A percentile compares a stretch with the other conserved stretches of the same genome.
Conservation (phyloP, 1,140 invertebrate species). For the Drosophila takahashii region DNA sequence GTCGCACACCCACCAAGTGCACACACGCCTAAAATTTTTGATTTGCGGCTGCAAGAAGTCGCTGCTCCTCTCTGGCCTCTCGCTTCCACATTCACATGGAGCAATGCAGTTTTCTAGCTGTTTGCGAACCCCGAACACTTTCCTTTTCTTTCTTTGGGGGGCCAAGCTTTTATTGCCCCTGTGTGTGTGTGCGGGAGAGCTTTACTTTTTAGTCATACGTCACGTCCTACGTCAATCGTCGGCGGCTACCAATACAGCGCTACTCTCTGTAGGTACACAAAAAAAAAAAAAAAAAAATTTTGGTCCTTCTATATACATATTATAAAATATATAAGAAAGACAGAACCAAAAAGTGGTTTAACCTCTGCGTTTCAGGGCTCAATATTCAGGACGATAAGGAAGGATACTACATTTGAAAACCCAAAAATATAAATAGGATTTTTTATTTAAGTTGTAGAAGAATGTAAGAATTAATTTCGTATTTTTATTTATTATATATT, state of each 20-base stretch:
- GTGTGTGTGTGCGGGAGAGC: slow-evolving; percentile 38
- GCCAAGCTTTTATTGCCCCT: slow-evolving; percentile 10
- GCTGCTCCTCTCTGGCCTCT: slow-evolving; percentile 12
- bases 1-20: slow-evolving; percentile 27
- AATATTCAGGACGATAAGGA: no score
- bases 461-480: no score
- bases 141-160: slow-evolving; percentile 35
- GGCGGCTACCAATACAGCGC: slow-evolving; percentile 48
- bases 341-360: no score
- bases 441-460: no score
- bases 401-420: no score
- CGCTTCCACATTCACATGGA: slow-evolving; percentile 28
- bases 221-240: slow-evolving; percentile 78
- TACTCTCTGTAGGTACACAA: slow-evolving; percentile 1
- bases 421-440: no score
- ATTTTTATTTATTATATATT: not conserved
- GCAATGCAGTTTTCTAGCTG: slow-evolving; percentile 59
- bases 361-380: no score
- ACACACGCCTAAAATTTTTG: slow-evolving; percentile 21
- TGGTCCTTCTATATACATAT: no score
- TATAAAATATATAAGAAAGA: no score
- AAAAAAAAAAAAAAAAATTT: no score
- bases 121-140: slow-evolving; percentile 52
- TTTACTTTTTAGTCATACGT: slow-evolving; percentile 61
- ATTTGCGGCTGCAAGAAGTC: slow-evolving; percentile 52